Evolutionary conservation across 1,140 invertebrate species (phyloP), one percentile per base, ranked within the genome.

Genomic region (Formica selysi): DNA sequence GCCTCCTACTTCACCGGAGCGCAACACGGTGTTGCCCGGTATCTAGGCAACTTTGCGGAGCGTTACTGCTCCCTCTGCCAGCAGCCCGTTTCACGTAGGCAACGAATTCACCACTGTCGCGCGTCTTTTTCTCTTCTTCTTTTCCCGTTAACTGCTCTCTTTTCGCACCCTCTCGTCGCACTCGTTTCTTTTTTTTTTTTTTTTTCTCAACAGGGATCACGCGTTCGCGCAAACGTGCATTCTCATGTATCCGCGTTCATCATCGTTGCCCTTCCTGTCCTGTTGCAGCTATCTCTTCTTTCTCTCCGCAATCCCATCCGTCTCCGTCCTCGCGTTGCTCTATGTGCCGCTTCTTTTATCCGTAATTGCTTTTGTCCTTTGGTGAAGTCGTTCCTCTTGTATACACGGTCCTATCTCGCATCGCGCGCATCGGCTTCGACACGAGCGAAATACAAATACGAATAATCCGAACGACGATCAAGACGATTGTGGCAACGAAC

Each of bases 21-120:
- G 89, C 89, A 90, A 90, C 89, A 90, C 89, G 89, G 89, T 90
- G 88, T 86, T 89, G 79, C 79, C 76, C 80, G 85, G 88, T 89
- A 87, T 89, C 89, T 71, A 87, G 89, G 89, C 89, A 89, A 89
- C 89, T 90, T 87, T 62, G 78, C 87, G 85, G 86, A 90, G 88
- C 88, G 88, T 87, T 68, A 85, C 85, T 83, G 83, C 88, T 89
- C 87, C 88, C 87, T 68, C 86, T 74, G 51, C 26, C 44, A 76
- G 2, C 70, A 41, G n/a, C 11, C 64, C 61, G 70, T 80, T 80
- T 51, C 88, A 71, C 87, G 22, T 85, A 85, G 71, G 32, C 74
- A 54, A 79, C 22, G 79, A 83, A 83, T 61, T 83, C 84, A 64
- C 64, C 76, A 76, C 29, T 86, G 38, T 86, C 41, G 61, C 44